phyloP scores from a whole-genome alignment of 2,113 vertebrate genomes.

The Beaufortia kweichowensis region DNA sequence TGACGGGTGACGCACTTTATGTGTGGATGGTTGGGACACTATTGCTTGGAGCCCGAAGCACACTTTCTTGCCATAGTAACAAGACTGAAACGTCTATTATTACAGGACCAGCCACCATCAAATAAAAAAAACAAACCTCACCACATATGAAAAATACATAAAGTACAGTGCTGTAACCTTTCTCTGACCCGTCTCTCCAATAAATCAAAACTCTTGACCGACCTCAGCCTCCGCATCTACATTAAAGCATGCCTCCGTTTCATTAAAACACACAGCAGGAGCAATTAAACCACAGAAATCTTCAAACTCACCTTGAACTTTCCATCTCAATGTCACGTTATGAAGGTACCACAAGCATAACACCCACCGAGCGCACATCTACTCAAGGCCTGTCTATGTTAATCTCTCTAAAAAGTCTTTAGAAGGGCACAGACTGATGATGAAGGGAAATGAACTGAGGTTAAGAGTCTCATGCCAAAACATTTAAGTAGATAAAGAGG shows the following conservation, averaged over 20 bases:
- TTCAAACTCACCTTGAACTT: slow-evolving; percentile 4
- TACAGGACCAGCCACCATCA: slow-evolving; percentile 30
- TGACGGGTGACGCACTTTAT: slow-evolving; percentile 34
- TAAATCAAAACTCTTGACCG: background rate
- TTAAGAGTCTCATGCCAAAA: slow-evolving; percentile 24
- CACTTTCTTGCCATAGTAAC: slow-evolving; percentile 35
- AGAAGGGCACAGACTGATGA: background rate
- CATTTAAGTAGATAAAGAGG: slow-evolving; percentile 44
- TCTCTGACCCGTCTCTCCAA: background rate
- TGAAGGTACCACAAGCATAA: background rate
- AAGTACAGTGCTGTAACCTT: slow-evolving; percentile 18
- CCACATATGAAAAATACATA: slow-evolving; percentile 22
- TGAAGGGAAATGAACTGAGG: slow-evolving; percentile 17
- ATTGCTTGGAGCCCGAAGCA: slow-evolving; percentile 26
- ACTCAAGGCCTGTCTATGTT: background rate
- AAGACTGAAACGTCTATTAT: slow-evolving; percentile 36
- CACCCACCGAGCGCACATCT: slow-evolving; percentile 3
- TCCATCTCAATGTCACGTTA: background rate
- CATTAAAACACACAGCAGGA: slow-evolving; percentile 4
- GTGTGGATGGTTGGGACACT: slow-evolving; percentile 33
- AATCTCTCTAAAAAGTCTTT: background rate
- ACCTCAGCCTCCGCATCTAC: background rate
- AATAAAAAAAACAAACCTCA: background rate
- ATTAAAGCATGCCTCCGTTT: background rate
- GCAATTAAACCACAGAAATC: slow-evolving; percentile 1